phyloP scores from a whole-genome alignment of 2,888 invertebrate species.

The Charanyca ferruginea region DNA sequence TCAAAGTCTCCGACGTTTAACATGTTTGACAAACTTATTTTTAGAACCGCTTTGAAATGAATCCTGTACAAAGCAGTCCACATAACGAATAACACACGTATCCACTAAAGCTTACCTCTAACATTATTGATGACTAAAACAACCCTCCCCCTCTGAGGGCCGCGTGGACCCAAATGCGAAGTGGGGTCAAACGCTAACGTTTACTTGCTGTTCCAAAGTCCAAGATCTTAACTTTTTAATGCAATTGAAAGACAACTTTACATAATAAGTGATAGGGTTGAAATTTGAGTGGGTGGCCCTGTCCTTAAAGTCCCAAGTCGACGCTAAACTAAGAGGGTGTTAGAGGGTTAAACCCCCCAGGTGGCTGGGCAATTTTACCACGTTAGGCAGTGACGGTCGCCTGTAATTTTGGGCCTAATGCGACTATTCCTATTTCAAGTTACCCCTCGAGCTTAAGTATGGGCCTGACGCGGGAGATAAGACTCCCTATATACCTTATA shows the following conservation, averaged over 20 bases:
- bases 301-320: constrained; percentile 70
- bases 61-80: constrained; percentile 47
- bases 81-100: constrained; percentile 76
- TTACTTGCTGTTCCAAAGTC: constrained; percentile 71
- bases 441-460: constrained; percentile 87
- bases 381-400: constrained; percentile 90
- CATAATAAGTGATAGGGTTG: constrained; percentile 40
- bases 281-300: constrained; percentile 37
- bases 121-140: constrained; percentile 90
- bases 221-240: constrained; percentile 53
- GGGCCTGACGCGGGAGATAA: constrained; percentile 87
- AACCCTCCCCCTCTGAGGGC: constrained; percentile 75
- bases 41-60: constrained; percentile 19
- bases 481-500: constrained; percentile 69
- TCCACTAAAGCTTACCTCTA: constrained; percentile 85
- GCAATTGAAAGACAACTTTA: constrained; percentile 42
- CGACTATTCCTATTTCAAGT: constrained; percentile 91
- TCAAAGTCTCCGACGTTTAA: background rate
- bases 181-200: constrained; percentile 89
- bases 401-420: constrained; percentile 91
- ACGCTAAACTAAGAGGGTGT: constrained; percentile 72
- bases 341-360: constrained; percentile 85
- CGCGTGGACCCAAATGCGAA: constrained; percentile 83
- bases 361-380: constrained; percentile 90
- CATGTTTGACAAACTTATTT: background rate